Evolutionary conservation across 2,797 vertebrate genomes (phyloP).

Genomic region (Numenius phaeopus): DNA sequence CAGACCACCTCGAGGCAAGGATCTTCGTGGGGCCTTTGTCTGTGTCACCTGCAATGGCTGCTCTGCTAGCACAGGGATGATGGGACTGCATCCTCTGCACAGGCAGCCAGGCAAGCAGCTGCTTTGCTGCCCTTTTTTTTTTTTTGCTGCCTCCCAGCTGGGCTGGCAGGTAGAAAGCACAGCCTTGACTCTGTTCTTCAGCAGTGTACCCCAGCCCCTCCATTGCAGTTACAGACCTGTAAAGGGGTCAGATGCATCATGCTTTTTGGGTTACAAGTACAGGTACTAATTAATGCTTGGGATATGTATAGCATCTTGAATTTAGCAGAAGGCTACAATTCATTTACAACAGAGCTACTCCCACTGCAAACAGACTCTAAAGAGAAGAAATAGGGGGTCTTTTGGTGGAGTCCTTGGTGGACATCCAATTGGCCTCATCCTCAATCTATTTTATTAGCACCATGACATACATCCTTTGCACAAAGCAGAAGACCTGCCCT

Average conservation of each 20-base stretch:
- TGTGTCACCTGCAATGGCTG: not conserved
- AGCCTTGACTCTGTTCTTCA: accelerated
- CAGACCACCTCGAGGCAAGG: not conserved
- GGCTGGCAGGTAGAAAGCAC: not conserved
- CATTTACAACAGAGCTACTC: not conserved
- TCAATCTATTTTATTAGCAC: not conserved
- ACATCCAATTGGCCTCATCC: not conserved
- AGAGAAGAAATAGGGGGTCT: not conserved
- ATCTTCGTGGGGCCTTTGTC: not conserved
- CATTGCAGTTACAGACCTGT: accelerated
- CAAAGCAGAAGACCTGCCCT: not conserved
- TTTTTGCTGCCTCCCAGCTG: too few relatives aligned
- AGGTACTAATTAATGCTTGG: not conserved
- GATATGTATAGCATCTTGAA: not conserved
- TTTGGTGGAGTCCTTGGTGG: not conserved
- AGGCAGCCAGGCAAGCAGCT: not conserved
- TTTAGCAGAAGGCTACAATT: not conserved
- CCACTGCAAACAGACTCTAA: not conserved
- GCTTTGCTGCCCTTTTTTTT: not conserved
- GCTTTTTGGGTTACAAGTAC: not conserved
- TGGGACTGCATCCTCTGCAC: accelerated
- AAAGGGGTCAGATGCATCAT: not conserved
- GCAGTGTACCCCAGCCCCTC: not conserved
- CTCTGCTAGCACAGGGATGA: accelerated
- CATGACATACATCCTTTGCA: not conserved